These are phyloP conservation scores for Gastracanthus pulcherrimus DNA, from an alignment of 2,888 invertebrate genomes.

Conservation along the genomic window DNA sequence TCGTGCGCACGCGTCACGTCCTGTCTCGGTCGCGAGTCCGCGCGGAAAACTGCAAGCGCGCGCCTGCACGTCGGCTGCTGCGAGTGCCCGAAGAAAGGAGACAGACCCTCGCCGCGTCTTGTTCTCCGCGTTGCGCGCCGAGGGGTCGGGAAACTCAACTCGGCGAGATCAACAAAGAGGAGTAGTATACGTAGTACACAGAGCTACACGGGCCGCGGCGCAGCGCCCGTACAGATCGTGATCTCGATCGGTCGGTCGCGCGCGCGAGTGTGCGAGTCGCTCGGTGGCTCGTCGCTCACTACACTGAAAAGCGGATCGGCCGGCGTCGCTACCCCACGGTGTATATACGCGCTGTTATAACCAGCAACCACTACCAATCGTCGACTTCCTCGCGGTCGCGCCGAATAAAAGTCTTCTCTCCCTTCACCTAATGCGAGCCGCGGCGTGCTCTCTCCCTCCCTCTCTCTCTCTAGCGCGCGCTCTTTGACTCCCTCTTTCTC, in stretches of 20 bases:
- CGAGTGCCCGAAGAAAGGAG: background rate
- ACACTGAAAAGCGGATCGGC: background rate
- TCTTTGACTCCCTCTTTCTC: conserved; percentile 44
- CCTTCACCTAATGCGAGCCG: conserved; percentile 61
- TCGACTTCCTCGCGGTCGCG: conserved; percentile 79
- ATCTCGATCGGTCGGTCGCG: background rate
- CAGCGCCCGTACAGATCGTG: background rate
- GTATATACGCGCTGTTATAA: conserved; percentile 1
- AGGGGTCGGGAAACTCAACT: too few relatives aligned
- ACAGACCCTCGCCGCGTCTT: background rate
- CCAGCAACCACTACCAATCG: conserved; percentile 72
- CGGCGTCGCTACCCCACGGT: background rate
- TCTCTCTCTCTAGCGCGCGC: conserved; percentile 27
- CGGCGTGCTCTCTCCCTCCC: conserved; percentile 27
- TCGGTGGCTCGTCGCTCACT: background rate
- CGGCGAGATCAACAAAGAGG: too few relatives aligned
- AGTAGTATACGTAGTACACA: too few relatives aligned
- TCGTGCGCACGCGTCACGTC: background rate
- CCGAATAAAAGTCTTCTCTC: conserved; percentile 71
- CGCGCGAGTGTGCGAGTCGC: background rate
- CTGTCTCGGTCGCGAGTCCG: background rate
- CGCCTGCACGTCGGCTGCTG: too few relatives aligned
- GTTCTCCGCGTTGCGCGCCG: too few relatives aligned
- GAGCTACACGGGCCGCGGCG: too few relatives aligned
- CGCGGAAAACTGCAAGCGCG: background rate